Conservation (phyloP, 2,888 invertebrate species). For the Polia nebulosa region DNA sequence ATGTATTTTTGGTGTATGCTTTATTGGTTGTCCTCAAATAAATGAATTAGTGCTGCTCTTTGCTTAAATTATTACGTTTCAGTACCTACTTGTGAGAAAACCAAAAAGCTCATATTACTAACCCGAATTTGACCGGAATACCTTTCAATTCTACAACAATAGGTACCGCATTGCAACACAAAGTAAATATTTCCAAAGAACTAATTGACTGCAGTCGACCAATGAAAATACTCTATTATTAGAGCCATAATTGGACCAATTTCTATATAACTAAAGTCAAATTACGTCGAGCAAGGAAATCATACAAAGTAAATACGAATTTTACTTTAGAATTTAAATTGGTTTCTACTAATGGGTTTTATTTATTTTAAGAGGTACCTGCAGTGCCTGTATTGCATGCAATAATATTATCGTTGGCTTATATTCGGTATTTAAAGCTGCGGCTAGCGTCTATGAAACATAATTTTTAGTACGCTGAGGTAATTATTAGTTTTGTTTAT, state of each 20-base stretch:
- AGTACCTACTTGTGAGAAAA: too few relatives aligned
- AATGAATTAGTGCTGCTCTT: too few relatives aligned
- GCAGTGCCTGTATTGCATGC: not conserved
- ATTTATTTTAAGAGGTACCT: conserved; percentile 5
- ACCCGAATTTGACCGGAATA: not conserved
- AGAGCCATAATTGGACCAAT: conserved; percentile 18
- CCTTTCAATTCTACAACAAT: not conserved
- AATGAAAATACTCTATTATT: conserved; percentile 21
- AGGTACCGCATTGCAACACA: conserved; percentile 46
- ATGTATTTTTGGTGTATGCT: too few relatives aligned
- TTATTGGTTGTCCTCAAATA: too few relatives aligned
- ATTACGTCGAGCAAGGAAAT: conserved; percentile 19
- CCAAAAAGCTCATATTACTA: too few relatives aligned
- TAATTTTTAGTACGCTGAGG: not conserved
- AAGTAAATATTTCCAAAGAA: conserved; percentile 31
- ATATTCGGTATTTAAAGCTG: too few relatives aligned
- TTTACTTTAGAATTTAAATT: conserved; percentile 20
- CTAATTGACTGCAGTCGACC: conserved; percentile 18
- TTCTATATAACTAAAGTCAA: conserved; percentile 10
- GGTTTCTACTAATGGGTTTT: conserved; percentile 10
- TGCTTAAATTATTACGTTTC: too few relatives aligned
- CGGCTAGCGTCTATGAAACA: not conserved
- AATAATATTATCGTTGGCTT: not conserved
- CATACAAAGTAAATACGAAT: conserved; percentile 20
- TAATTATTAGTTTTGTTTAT: not conserved